These are phyloP conservation scores for Ferdinandea cuprea DNA, from an alignment of 2,888 invertebrate species.

Conservation along the genomic window DNA sequence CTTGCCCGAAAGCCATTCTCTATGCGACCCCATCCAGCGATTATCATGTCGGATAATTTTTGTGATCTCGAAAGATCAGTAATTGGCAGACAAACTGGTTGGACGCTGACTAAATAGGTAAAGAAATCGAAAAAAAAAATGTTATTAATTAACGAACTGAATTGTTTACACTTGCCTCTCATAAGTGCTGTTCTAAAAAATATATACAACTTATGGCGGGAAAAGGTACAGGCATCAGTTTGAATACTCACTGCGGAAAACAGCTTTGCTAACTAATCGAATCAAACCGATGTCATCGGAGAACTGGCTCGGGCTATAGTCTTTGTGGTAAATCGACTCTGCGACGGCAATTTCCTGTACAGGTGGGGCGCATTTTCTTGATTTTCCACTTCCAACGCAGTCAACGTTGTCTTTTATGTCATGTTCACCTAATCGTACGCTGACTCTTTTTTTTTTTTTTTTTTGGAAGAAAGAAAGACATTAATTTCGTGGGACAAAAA, in stretches of 20 bases:
- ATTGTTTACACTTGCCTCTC: no score
- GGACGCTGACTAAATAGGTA: conserved; percentile 76
- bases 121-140: conserved; percentile 16
- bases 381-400: conserved; percentile 77
- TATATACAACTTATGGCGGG: no score
- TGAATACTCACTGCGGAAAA: conserved; percentile 76
- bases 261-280: conserved; percentile 79
- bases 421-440: conserved; percentile 83
- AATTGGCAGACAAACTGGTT: conserved; percentile 80
- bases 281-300: conserved; percentile 86
- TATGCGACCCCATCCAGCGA: conserved; percentile 80
- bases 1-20: conserved; percentile 67
- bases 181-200: no score
- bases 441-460: conserved; percentile 79
- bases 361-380: conserved; percentile 80
- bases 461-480: not conserved
- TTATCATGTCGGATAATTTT: conserved; percentile 75
- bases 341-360: conserved; percentile 81
- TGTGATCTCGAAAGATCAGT: conserved; percentile 66
- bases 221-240: not conserved
- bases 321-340: conserved; percentile 84
- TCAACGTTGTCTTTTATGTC: conserved; percentile 78
- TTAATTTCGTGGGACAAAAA: not conserved
- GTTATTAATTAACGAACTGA: no score
- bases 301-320: conserved; percentile 82